phyloP scores from a whole-genome alignment of 2,797 vertebrate genomes.

The Fringilla coelebs region DNA sequence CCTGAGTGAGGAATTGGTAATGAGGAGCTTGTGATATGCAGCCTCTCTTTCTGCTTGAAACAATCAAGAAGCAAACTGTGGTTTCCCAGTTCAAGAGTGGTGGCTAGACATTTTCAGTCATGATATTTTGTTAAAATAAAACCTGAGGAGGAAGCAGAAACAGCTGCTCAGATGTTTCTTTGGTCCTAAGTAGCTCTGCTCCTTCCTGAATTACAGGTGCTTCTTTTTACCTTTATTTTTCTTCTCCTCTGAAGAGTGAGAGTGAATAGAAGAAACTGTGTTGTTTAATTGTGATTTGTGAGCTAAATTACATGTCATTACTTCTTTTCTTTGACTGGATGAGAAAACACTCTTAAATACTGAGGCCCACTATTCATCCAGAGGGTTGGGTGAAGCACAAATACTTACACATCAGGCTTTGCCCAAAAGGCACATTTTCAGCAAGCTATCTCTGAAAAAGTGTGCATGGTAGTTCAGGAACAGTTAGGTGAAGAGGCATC shows the following conservation, averaged over 20 bases:
- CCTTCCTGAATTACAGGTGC: not conserved
- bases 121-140: not conserved
- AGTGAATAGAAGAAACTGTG: not conserved
- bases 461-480: not conserved
- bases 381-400: not conserved
- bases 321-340: not conserved
- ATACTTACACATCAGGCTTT: not conserved
- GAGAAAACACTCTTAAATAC: not conserved
- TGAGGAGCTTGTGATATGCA: not conserved
- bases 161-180: not conserved
- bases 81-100: not conserved
- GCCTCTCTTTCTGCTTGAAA: not conserved
- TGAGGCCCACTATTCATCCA: not conserved
- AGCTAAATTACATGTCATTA: not conserved
- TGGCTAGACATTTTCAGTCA: not conserved
- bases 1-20: not conserved
- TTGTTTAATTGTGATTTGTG: not conserved
- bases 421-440: not conserved
- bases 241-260: not conserved
- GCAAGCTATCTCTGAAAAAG: not conserved
- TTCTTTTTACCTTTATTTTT: not conserved
- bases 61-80: not conserved
- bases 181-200: not conserved
- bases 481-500: not conserved
- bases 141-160: not conserved